A percentile compares a stretch with the other conserved stretches of the same genome.
Evolutionary conservation across 1,140 invertebrate species (phyloP).

Genomic region (Varroa destructor): DNA sequence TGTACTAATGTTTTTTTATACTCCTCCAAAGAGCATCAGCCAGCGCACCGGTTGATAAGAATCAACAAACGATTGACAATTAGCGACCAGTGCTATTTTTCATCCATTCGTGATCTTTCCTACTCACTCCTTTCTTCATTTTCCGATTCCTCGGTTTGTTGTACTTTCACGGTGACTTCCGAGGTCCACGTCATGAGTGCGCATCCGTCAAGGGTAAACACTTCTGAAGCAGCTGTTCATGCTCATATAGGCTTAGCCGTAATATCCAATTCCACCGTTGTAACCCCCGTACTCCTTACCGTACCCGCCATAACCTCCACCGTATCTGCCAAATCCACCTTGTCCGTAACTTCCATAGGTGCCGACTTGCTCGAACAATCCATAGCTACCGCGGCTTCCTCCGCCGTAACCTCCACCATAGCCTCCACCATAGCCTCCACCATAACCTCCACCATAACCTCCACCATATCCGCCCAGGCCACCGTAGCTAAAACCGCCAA

Average conservation of each 20-base stretch:
- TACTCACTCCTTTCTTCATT: too few species aligned
- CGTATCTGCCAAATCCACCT: neutral
- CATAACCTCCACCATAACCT: conserved; percentile 8
- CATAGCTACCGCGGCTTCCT: neutral
- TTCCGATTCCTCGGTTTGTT: too few species aligned
- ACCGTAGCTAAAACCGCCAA: neutral
- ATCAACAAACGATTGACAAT: too few species aligned
- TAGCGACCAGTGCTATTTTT: too few species aligned
- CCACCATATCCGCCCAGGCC: neutral
- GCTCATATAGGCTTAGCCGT: neutral
- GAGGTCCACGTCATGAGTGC: too few species aligned
- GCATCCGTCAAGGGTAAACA: too few species aligned
- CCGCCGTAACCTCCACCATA: neutral
- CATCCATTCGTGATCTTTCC: too few species aligned
- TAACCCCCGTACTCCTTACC: neutral
- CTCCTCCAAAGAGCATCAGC: too few species aligned
- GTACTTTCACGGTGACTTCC: too few species aligned
- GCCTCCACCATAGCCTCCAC: neutral
- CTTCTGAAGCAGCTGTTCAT: too few species aligned
- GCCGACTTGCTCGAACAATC: neutral
- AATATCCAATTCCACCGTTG: neutral
- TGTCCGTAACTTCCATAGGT: neutral
- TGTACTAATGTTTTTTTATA: too few species aligned
- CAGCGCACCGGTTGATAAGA: too few species aligned
- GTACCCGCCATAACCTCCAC: neutral